Conservation (phyloP, 2,797 vertebrate species). For the Coluber constrictor region DNA sequence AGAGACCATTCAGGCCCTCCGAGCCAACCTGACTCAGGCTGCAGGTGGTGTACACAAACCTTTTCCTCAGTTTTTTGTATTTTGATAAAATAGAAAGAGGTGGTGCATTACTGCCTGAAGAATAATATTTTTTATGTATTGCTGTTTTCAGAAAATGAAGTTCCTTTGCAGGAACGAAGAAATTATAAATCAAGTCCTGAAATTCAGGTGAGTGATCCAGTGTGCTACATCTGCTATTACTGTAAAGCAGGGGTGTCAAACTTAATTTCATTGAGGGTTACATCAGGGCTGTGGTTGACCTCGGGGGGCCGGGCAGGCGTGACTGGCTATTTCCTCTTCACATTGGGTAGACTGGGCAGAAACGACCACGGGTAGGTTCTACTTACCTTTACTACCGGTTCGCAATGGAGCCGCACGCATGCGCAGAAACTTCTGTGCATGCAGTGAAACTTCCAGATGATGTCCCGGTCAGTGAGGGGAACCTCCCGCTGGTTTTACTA, state of each 20-base stretch:
- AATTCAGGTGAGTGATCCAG: constrained; percentile 90
- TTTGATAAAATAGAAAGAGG: constrained; percentile 72
- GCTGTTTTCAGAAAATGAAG: constrained; percentile 85
- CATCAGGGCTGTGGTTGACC: too few relatives aligned
- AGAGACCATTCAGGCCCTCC: constrained; percentile 99
- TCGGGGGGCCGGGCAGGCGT: too few relatives aligned
- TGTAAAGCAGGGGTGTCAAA: not conserved
- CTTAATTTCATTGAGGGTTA: too few relatives aligned
- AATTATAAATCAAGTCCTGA: constrained; percentile 98
- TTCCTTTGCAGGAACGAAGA: constrained; percentile 96
- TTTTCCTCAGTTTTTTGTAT: constrained; percentile 79
- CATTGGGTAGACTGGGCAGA: too few relatives aligned
- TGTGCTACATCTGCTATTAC: not conserved
- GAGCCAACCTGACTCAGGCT: constrained; percentile 99
- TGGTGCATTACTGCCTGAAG: constrained; percentile 48
- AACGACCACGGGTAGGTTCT: too few relatives aligned
- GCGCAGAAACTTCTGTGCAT: too few relatives aligned
- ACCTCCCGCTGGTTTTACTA: too few relatives aligned
- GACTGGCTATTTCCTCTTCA: too few relatives aligned
- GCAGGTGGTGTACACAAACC: constrained; percentile 98
- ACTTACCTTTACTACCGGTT: too few relatives aligned
- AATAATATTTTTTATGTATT: constrained; percentile 64
- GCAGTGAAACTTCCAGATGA: too few relatives aligned
- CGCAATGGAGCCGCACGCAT: too few relatives aligned
- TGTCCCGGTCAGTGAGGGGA: too few relatives aligned